Conservation (phyloP, 2,888 invertebrate species). For the Ernsta delagoae region DNA sequence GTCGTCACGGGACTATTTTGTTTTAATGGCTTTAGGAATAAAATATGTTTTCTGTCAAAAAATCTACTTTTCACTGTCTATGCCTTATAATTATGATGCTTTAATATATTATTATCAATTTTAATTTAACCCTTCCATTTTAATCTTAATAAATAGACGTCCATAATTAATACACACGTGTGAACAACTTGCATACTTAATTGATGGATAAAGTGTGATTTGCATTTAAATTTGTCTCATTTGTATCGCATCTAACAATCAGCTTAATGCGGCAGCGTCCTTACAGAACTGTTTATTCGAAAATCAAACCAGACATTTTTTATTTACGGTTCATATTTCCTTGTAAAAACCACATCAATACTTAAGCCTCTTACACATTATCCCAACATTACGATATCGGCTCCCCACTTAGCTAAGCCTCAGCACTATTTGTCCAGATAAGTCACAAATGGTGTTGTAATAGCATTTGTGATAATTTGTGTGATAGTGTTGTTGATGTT, state of each 20-base stretch:
- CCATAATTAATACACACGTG: background rate
- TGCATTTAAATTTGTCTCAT: constrained; percentile 25
- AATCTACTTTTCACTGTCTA: too few species aligned
- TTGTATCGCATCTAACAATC: background rate
- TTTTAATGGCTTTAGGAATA: too few species aligned
- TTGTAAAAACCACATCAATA: constrained; percentile 7
- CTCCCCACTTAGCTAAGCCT: constrained; percentile 32
- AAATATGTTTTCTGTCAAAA: too few species aligned
- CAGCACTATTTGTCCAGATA: constrained; percentile 34
- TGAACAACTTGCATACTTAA: background rate
- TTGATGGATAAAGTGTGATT: constrained; percentile 9
- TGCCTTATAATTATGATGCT: too few species aligned
- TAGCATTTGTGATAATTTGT: constrained; percentile 24
- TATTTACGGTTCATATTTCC: too few species aligned
- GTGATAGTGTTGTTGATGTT: constrained; percentile 29
- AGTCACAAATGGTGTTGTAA: constrained; percentile 34
- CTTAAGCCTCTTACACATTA: constrained; percentile 36
- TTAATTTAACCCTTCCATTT: too few species aligned
- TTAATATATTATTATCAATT: too few species aligned
- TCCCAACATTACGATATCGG: constrained; percentile 31
- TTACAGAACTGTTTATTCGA: background rate
- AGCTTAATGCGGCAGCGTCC: constrained; percentile 7
- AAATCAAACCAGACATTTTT: background rate
- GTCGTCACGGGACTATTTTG: too few species aligned
- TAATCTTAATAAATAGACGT: too few species aligned